Evolutionary conservation across 2,888 invertebrate genomes (phyloP).

Genomic region (Craniophora ligustri): DNA sequence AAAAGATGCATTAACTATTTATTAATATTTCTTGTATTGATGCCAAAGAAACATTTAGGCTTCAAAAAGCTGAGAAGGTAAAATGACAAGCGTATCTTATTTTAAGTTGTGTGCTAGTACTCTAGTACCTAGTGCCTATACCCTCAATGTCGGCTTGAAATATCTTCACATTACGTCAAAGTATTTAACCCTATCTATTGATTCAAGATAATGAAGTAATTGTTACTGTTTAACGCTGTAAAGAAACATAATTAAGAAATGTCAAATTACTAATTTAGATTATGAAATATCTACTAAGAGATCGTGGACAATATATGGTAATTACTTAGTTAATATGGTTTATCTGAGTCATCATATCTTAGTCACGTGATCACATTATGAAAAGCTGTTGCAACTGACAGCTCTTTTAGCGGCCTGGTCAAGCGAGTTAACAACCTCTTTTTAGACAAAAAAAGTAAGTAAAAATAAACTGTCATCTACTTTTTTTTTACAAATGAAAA

Average conservation of each 20-base stretch:
- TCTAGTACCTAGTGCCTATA: background rate
- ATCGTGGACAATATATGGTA: conserved; percentile 5
- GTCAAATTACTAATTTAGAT: conserved; percentile 23
- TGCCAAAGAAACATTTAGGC: no score
- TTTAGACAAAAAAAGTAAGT: no score
- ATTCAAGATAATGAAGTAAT: conserved; percentile 14
- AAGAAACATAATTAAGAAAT: conserved; percentile 9
- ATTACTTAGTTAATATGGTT: background rate
- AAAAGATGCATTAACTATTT: no score
- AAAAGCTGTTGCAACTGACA: no score
- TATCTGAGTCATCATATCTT: background rate
- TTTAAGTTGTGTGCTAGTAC: no score
- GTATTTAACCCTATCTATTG: conserved; percentile 5
- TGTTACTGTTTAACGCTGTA: background rate
- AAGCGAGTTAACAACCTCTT: no score
- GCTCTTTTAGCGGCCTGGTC: no score
- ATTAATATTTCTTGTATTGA: no score
- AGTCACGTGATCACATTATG: background rate
- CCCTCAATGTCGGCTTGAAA: background rate
- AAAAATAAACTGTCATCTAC: no score
- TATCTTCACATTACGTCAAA: background rate
- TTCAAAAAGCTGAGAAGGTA: no score
- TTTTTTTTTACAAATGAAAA: no score
- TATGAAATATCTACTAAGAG: conserved; percentile 6
- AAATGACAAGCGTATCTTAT: no score